These are phyloP conservation scores for Larimichthys crocea DNA, from an alignment of 2,113 vertebrate species.

Conservation along the genomic window DNA sequence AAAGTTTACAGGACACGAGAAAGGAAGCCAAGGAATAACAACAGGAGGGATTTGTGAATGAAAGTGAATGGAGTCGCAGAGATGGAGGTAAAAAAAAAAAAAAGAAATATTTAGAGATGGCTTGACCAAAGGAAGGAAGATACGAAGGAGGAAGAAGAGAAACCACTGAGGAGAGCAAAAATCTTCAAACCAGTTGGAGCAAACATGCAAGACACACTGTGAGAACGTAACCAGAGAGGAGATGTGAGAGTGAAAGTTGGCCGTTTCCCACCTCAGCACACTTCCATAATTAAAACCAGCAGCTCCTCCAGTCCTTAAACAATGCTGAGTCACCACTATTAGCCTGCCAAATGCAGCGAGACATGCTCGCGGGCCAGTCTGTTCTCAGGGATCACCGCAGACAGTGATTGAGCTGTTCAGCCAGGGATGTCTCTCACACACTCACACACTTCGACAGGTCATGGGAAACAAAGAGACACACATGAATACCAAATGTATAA, in stretches of 20 bases:
- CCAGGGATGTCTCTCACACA: slow-evolving; percentile 5
- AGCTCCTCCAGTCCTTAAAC: slow-evolving; percentile 32
- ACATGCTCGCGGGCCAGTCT: slow-evolving; percentile 29
- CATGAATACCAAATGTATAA: not conserved
- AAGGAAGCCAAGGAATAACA: slow-evolving; percentile 8
- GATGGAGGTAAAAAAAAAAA: not conserved
- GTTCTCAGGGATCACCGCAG: slow-evolving; percentile 51
- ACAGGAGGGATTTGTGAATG: not conserved
- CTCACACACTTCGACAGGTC: slow-evolving; percentile 3
- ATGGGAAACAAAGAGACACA: slow-evolving; percentile 29
- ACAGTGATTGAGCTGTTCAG: slow-evolving; percentile 24
- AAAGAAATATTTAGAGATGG: not conserved
- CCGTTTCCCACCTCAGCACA: slow-evolving; percentile 51
- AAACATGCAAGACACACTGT: not conserved
- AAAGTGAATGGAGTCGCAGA: not conserved
- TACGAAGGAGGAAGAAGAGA: not conserved
- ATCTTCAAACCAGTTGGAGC: not conserved
- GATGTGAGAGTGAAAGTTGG: slow-evolving; percentile 51
- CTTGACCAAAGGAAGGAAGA: not conserved
- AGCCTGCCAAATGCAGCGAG: slow-evolving; percentile 36
- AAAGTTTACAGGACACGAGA: not conserved
- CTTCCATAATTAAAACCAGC: slow-evolving; percentile 70
- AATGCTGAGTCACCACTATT: slow-evolving; percentile 64
- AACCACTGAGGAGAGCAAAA: not conserved
- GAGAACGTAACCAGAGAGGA: slow-evolving; percentile 33